phyloP scores from a whole-genome alignment of 2,113 vertebrate genomes.

The Poeciliopsis turrubarensis region DNA sequence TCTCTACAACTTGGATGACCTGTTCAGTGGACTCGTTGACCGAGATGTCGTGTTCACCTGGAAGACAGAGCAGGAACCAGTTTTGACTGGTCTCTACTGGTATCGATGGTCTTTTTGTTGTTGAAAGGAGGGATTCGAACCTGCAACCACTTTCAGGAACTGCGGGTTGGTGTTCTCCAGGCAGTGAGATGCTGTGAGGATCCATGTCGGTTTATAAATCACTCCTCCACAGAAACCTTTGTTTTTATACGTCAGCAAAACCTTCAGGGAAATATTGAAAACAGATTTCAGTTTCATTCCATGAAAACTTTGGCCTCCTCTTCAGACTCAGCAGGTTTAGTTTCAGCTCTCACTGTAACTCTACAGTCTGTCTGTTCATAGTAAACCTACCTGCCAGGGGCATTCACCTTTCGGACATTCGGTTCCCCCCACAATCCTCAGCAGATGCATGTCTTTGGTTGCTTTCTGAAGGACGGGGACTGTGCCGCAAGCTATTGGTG shows the following conservation, averaged over 20 bases:
- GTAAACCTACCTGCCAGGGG: conserved; percentile 90
- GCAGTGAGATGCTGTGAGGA: conserved; percentile 93
- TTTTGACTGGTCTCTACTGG: neutral
- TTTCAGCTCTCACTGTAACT: no score
- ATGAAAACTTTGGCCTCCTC: no score
- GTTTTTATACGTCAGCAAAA: conserved; percentile 74
- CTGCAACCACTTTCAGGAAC: conserved; percentile 81
- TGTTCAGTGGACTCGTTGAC: conserved; percentile 85
- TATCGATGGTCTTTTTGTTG: neutral
- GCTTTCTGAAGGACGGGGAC: conserved; percentile 79
- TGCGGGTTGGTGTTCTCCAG: conserved; percentile 65
- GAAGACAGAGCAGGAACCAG: conserved; percentile 14
- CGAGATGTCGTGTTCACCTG: conserved; percentile 84
- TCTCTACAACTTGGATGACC: conserved; percentile 63
- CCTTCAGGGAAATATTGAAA: conserved; percentile 53
- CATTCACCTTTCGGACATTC: conserved; percentile 90
- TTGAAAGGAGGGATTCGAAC: conserved; percentile 65
- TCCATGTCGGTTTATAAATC: conserved; percentile 85
- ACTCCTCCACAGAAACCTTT: conserved; percentile 85
- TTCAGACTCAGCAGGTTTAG: no score
- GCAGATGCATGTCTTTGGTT: neutral
- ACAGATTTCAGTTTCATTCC: neutral
- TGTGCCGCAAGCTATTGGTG: conserved; percentile 87
- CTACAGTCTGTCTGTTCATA: no score
- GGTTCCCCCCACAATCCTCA: conserved; percentile 88